These are phyloP conservation scores for Buphagus erythrorhynchus DNA, from an alignment of 2,797 vertebrate species.

Conservation along the genomic window DNA sequence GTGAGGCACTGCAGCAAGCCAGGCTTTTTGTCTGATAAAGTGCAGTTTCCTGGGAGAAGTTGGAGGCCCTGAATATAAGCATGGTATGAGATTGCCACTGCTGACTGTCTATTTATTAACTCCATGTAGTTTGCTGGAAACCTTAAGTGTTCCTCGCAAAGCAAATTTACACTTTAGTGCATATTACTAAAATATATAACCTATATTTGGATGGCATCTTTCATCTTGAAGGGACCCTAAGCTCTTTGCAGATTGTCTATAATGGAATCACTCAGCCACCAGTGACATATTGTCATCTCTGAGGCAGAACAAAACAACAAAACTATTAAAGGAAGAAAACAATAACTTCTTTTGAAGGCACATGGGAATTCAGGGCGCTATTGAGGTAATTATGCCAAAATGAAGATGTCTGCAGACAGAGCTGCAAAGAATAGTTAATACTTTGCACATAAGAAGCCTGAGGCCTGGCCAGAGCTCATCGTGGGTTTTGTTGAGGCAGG, in stretches of 20 bases:
- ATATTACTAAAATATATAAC: slow-evolving; percentile 45
- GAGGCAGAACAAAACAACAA: slow-evolving; percentile 16
- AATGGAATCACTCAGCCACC: slow-evolving; percentile 26
- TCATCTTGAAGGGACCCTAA: slow-evolving; percentile 16
- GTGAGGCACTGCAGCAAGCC: slow-evolving; percentile 20
- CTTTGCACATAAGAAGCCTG: neutral
- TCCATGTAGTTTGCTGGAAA: slow-evolving; percentile 15
- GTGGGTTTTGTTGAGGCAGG: neutral
- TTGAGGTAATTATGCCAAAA: slow-evolving; percentile 16
- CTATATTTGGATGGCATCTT: slow-evolving; percentile 11
- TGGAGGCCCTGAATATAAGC: slow-evolving; percentile 19
- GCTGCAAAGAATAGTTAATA: neutral
- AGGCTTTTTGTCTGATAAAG: slow-evolving; percentile 42
- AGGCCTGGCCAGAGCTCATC: rapidly evolving
- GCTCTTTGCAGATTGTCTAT: slow-evolving; percentile 5
- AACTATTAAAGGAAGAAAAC: neutral
- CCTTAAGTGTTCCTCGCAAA: slow-evolving; percentile 19
- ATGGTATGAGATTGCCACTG: slow-evolving; percentile 2
- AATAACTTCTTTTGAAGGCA: neutral
- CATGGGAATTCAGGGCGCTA: neutral
- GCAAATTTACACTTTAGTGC: slow-evolving; percentile 41
- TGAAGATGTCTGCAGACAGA: neutral
- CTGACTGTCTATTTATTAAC: slow-evolving; percentile 54
- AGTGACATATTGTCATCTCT: neutral
- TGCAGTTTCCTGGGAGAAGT: slow-evolving; percentile 51